phyloP scores from a whole-genome alignment of 2,797 vertebrate species.

The Molossus alvarezi region DNA sequence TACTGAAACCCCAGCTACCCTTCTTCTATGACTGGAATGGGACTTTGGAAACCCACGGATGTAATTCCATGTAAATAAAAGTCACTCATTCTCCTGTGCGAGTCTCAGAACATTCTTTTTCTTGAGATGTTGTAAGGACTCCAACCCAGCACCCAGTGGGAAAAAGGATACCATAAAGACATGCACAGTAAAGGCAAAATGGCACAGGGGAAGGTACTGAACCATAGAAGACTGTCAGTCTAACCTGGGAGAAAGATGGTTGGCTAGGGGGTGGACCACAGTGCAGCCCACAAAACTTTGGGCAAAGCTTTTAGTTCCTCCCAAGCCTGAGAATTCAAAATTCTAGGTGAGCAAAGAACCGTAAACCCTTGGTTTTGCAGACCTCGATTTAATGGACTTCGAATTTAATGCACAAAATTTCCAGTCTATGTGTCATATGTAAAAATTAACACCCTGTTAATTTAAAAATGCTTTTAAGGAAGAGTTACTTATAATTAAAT shows the following conservation, averaged over 20 bases:
- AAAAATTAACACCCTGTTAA: background rate
- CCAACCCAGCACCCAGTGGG: background rate
- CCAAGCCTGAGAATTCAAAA: background rate
- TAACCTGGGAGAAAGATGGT: background rate
- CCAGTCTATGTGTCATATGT: background rate
- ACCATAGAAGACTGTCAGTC: background rate
- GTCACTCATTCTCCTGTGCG: background rate
- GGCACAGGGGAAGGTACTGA: background rate
- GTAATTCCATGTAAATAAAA: background rate
- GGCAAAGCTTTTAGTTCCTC: background rate
- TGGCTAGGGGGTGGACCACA: background rate
- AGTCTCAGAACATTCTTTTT: background rate
- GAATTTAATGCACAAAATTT: background rate
- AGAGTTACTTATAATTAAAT: background rate
- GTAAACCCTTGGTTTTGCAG: background rate
- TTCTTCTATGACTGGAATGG: background rate
- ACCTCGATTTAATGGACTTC: background rate
- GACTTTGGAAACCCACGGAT: background rate
- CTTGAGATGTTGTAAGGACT: background rate
- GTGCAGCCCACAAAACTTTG: background rate
- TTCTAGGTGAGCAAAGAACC: background rate
- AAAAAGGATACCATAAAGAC: background rate
- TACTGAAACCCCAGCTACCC: background rate
- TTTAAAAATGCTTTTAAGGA: background rate
- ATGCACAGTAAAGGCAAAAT: background rate